A percentile compares a stretch with the other conserved stretches of the same genome.
Conservation (phyloP, 1,140 invertebrate genomes). For the Dreissena polymorpha region DNA sequence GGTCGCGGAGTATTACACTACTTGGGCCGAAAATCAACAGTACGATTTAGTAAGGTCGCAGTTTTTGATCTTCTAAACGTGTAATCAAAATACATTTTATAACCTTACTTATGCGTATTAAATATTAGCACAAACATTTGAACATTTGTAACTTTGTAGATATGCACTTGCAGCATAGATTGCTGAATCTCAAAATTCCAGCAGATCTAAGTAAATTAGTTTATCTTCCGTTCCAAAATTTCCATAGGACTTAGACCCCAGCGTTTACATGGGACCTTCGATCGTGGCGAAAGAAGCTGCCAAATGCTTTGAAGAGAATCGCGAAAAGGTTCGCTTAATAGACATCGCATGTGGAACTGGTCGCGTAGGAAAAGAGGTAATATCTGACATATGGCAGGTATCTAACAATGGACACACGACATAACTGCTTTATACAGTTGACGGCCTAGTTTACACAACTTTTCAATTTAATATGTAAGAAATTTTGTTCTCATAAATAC, state of each 20-base stretch:
- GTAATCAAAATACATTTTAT: not conserved
- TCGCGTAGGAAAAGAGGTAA: conserved; percentile 39
- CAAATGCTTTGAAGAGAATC: conserved; percentile 12
- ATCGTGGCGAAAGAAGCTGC: conserved; percentile 38
- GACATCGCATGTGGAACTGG: conserved; percentile 52
- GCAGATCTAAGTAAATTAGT: not conserved
- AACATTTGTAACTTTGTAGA: not conserved
- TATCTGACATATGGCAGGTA: not conserved
- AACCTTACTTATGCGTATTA: not conserved
- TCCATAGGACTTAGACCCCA: conserved; percentile 41
- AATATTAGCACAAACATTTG: not conserved
- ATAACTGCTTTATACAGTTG: too few relatives aligned
- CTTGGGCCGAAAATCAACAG: conserved; percentile 30
- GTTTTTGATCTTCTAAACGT: not conserved
- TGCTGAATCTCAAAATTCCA: not conserved
- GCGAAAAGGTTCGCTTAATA: conserved; percentile 41
- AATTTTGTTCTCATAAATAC: too few relatives aligned
- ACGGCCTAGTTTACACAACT: too few relatives aligned
- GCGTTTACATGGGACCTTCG: conserved; percentile 40
- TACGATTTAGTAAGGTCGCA: conserved; percentile 42
- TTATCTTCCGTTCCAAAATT: not conserved
- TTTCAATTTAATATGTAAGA: too few relatives aligned
- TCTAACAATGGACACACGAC: too few relatives aligned
- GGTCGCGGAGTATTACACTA: conserved; percentile 36
- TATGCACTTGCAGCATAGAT: not conserved